A percentile compares a stretch with the other conserved stretches of the same genome.
Evolutionary conservation across 2,797 vertebrate species (phyloP).

Genomic region (Enteromius treurensis): DNA sequence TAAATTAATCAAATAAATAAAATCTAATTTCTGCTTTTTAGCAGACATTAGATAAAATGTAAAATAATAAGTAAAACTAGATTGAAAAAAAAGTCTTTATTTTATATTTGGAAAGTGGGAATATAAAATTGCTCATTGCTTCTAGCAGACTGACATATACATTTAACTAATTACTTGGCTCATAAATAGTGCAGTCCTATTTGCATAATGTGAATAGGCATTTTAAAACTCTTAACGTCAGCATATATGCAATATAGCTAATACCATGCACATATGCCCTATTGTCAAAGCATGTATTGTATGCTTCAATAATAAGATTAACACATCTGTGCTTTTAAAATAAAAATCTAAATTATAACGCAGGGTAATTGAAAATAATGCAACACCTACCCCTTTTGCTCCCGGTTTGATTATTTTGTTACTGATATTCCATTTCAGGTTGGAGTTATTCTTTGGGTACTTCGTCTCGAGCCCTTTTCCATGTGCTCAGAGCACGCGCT

Average conservation of each 20-base stretch:
- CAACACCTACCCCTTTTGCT: slow-evolving; percentile 47
- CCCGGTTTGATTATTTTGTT: slow-evolving; percentile 1
- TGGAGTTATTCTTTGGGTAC: slow-evolving; percentile 57
- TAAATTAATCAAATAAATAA: background rate
- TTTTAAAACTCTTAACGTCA: background rate
- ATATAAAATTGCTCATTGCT: background rate
- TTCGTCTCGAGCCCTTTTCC: slow-evolving; percentile 75
- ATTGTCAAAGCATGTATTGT: slow-evolving; percentile 21
- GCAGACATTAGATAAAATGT: background rate
- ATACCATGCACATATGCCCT: background rate
- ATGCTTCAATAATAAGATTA: slow-evolving; percentile 21
- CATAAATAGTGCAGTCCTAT: slow-evolving; percentile 3
- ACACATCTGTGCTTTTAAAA: slow-evolving; percentile 12
- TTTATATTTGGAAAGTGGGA: slow-evolving; percentile 2
- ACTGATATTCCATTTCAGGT: slow-evolving; percentile 65
- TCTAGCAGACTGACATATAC: background rate
- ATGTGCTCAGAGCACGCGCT: slow-evolving; percentile 80
- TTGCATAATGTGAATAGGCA: slow-evolving; percentile 16
- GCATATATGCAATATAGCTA: background rate
- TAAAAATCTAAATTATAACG: background rate
- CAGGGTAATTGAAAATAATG: slow-evolving; percentile 9
- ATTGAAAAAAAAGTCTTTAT: background rate
- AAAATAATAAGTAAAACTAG: background rate
- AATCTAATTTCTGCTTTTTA: background rate
- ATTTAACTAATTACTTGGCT: slow-evolving; percentile 18